Evolutionary conservation across 2,888 invertebrate species (phyloP), one percentile per base, ranked within the genome.

Genomic region (Ormia ochracea): DNA sequence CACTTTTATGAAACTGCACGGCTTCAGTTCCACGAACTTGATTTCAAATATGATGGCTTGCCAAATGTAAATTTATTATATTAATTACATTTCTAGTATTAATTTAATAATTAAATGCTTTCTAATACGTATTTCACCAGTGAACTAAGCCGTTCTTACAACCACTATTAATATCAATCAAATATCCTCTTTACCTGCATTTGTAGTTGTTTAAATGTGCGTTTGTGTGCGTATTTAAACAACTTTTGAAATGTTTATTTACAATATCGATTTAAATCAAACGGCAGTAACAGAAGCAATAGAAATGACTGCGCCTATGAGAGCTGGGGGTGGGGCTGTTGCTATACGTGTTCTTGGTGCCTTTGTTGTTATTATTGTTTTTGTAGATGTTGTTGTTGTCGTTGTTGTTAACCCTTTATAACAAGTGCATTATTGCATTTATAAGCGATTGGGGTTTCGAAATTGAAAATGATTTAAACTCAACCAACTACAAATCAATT

Each of bases 401-500:
- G n/a, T 56, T 59, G 41, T 36, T 45, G 43, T 73, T 73, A 54
- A 69, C 4, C 21, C 38, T 54, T 33, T 7, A 63, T 10, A 63
- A 43, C 72, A 45, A 63, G 26, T 48, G 19, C 38, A 31, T 54
- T 50, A 61, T 61, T 61, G 14, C 28, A 31, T 45, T 48, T 65
- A 38, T 23, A 48, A 65, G 58, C 31, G 52, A 58, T 66, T 58
- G 48, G 31, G 66, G 31, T 50, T 56, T 74, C 50, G 50, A 68
- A 72, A 75, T 72, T 61, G 61, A 14, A 72, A 80, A 76, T 80
- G 76, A 80, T 76, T 80, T 80, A 80, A 80, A 33, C 61, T 63
- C 63, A 61, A 76, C 80, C 80, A 68, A 61, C 61, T 76, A 66
- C 48, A 76, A 76, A 80, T 80, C 80, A 80, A 80, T 80, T 80